Evolutionary conservation across 1,140 invertebrate species (phyloP), one percentile per base, ranked within the genome.

Genomic region (Dolichoris vasculosae): DNA sequence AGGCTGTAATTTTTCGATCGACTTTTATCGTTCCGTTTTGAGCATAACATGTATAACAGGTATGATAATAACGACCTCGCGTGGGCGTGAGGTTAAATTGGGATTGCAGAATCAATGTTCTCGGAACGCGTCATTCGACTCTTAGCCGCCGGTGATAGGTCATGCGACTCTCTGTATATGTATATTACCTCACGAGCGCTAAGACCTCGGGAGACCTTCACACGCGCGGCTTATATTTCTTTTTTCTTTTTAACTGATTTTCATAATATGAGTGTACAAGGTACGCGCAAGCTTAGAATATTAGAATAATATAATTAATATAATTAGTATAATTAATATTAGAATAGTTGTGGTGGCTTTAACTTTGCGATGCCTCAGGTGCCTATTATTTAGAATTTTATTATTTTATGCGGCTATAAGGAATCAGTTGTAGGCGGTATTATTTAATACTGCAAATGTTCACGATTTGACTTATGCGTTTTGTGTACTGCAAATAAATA

Each of bases 11-110:
- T 59, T 81, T 73, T 35, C 81, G 77, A 87, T 84, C 82, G 67
- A 38, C 32, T 38, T 38, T 69, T 69, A 69, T 38, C 35, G 35
- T 69, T 35, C 11, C 11, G 15, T 64, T 15, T 20, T n/a, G n/a
- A 8, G n/a, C 40, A 9, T n/a, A 30, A 30, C n/a, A 17, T 13
- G 76, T 8, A 6, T 26, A 26, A 63, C 84, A 38, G 51, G 77
- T 80, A 85, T 81, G 77, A 64, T 85, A 85, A 81, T 80, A 63
- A 64, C 67, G 84, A 73, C 48, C 84, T 80, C 78, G 84, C 84
- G 84, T 85, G 78, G 84, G 78, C 84, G 84, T 75, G n/a, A 51
- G 69, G 78, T 75, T 59, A 77, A 73, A 59, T 67, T n/a, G 43
- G 69, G 48, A 59, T 81, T 81, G 69, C 64, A 69, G 84, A 85